Conservation (phyloP, 2,797 vertebrate species). For the Clarias laeviceps region DNA sequence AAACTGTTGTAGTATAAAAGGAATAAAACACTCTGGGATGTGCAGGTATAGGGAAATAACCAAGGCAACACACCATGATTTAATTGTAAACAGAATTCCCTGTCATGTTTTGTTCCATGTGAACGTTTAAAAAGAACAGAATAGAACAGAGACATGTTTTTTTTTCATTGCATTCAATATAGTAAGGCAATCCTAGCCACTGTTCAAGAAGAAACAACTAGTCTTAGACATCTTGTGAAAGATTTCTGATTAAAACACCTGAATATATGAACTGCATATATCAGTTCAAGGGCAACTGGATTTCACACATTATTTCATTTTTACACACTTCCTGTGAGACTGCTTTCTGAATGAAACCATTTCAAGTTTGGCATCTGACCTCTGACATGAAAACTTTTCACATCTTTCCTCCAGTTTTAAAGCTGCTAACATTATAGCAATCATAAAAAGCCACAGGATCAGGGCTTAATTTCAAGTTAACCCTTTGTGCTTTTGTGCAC, state of each 20-base stretch:
- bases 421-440: neutral
- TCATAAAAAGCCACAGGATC: neutral
- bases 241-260: conserved; percentile 10
- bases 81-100: neutral
- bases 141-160: neutral
- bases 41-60: neutral
- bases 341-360: conserved; percentile 28
- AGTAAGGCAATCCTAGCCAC: neutral
- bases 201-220: neutral
- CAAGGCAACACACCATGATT: neutral
- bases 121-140: neutral
- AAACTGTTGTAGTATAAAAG: neutral
- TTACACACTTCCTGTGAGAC: neutral
- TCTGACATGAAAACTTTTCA: conserved; percentile 3
- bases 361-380: conserved; percentile 8
- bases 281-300: conserved; percentile 26
- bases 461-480: neutral
- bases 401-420: neutral
- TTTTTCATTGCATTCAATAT: neutral
- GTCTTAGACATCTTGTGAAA: neutral
- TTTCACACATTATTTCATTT: conserved; percentile 20
- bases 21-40: neutral
- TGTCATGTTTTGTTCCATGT: neutral
- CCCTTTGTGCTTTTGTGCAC: neutral
- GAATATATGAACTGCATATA: neutral